Percentiles rank a stretch among this genome's conserved stretches.
Conservation (phyloP, 1,140 invertebrate species). For the Sitophilus oryzae region DNA sequence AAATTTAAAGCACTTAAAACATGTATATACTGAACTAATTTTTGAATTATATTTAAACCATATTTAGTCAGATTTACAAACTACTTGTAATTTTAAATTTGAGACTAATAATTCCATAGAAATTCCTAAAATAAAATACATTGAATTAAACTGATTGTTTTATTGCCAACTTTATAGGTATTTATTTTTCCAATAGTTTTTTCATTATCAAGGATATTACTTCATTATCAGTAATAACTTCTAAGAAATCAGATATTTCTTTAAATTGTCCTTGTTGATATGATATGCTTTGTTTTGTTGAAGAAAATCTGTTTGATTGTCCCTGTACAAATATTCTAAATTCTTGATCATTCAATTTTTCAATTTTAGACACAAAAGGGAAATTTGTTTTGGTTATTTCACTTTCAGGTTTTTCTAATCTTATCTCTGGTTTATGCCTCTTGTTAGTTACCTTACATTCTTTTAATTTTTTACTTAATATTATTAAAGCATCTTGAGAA, state of each 20-base stretch:
- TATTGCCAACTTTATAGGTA: too few species aligned
- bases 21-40: too few species aligned
- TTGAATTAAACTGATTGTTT: too few species aligned
- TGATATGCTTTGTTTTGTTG: neutral
- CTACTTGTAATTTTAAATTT: too few species aligned
- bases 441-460: neutral
- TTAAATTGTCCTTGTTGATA: neutral
- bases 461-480: neutral
- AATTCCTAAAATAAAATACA: too few species aligned
- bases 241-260: constrained; percentile 14
- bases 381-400: neutral
- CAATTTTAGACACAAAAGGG: constrained; percentile 6
- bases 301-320: constrained; percentile 10
- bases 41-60: too few species aligned
- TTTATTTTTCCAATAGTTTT: constrained; percentile 12
- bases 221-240: constrained; percentile 18
- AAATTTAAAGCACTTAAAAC: too few species aligned
- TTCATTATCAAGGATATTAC: constrained; percentile 14
- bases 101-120: too few species aligned
- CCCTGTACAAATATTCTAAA: constrained; percentile 8
- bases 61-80: too few species aligned
- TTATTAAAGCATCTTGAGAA: constrained; percentile 1
- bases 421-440: neutral
- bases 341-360: constrained; percentile 7
- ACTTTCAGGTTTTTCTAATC: neutral